Base-by-base conservation (phyloP, 2,113 vertebrate species). In the Ciconia boyciana region DNA sequence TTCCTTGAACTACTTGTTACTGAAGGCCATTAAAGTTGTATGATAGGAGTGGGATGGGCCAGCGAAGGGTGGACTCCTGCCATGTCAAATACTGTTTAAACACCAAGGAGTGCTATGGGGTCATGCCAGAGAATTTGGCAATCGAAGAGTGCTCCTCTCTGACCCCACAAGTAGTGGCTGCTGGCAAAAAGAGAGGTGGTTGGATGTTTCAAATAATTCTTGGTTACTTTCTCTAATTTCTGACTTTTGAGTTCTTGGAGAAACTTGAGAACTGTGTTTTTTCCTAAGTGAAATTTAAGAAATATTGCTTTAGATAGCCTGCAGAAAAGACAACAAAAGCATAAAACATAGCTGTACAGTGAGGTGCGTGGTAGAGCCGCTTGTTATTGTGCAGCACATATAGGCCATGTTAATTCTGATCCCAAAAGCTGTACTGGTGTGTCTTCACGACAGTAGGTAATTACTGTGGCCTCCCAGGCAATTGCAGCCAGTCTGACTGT, bases 41-140 rank as follows among this genome's bases (percentile, higher is more conserved):
- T 5, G 11, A 41, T 46, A 18, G 20, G 34, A 36, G 4, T 54
- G 15, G 44, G 68, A 44, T 43, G 11, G 8, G 16, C 4, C 43
- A 43, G 16, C 29, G 34, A 77, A 77, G 15, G 3, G 5, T 69
- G 41, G 28, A 11, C 25, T 51, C 7, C 8, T 1, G 0, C 26
- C 34, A 5, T 34, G 13, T 19, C 21, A 83, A 51, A 58, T 9
- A 28, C 25, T 43, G 11, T 52, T 61, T 15, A 19, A 18, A 44
- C 5, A 36, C 39, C 19, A 49, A 66, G 5, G 11, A 49, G 10
- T 14, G 15, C 11, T 68, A 32, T 0, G 1, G 2, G 3, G 16
- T 64, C 14, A 22, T 75, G n/a, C 4, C 39, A n/a, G 31, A 91
- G 41, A 58, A 60, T 49, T 3, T 57, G 28, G 54, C 89, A 89